Conservation (phyloP, 2,113 vertebrate genomes). For the Cyanocitta stelleri region DNA sequence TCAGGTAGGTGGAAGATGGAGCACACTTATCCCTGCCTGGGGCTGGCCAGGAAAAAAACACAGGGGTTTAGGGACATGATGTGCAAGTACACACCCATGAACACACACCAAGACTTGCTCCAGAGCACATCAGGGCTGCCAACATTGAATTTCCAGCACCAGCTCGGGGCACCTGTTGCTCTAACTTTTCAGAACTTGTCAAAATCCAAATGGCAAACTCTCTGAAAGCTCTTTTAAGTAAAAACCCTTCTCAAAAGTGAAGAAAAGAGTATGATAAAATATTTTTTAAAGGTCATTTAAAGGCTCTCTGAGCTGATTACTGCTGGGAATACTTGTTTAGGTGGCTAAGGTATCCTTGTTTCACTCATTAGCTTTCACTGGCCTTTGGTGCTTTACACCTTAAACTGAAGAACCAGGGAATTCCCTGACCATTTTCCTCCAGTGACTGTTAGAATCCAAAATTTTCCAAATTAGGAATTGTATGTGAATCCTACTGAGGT, state of each 20-base stretch:
- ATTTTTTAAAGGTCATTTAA: not conserved
- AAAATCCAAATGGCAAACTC: not conserved
- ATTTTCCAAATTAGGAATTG: constrained; percentile 54
- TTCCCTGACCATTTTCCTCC: not conserved
- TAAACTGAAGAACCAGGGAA: not conserved
- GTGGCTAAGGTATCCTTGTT: not conserved
- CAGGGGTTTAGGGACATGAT: not conserved
- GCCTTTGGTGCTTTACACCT: not conserved
- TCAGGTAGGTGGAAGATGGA: not conserved
- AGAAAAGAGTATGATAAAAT: not conserved
- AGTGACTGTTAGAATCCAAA: not conserved
- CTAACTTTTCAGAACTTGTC: not conserved
- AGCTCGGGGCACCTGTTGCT: not conserved
- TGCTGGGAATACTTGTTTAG: not conserved
- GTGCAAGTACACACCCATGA: not conserved
- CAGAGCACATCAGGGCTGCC: not conserved
- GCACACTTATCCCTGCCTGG: not conserved
- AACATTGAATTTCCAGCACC: not conserved
- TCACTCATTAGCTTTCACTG: not conserved
- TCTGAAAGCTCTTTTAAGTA: not conserved
- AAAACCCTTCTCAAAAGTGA: not conserved
- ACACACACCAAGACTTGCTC: rapidly evolving
- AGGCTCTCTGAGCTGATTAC: not conserved
- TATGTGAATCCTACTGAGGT: not conserved
- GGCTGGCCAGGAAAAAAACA: not conserved